Base-by-base conservation (phyloP, 2,888 invertebrate species). In the Leucozona laternaria region DNA sequence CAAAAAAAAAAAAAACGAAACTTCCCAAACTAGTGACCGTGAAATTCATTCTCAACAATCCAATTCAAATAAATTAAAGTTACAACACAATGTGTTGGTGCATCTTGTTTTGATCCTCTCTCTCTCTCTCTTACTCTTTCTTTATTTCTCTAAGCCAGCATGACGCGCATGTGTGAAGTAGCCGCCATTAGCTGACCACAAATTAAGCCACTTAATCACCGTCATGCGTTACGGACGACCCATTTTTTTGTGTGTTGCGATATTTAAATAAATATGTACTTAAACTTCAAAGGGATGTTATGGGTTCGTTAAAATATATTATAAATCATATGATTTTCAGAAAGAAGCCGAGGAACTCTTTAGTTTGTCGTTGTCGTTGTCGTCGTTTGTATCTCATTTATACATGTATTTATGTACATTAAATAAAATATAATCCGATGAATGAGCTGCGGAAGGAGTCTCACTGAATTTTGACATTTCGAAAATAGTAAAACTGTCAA, bases 181-280 rank as follows among this genome's bases (percentile, higher is more conserved):
- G 77, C 73, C 66, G 64, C 64, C 64, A 64, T 45, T 64, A 64
- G 48, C 66, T 66, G 78, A 86, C 85, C 85, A 68, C 81, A 86
- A 86, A 86, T 86, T 77, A 81, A 86, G 81, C 81, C 81, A 81
- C 85, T 86, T 81, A 86, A 86, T 86, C 81, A 64, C 80, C 58
- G 34, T 71, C 57, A 72, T 77, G 77, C 70, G 72, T 68, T 62
- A 37, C 53, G 45, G 45, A 60, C 85, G 80, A 80, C 77, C 77
- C 62, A 76, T 72, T 77, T 80, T 62, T 43, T 40, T 37, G 20
- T 20, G 25, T 20, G 60, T 3, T 4, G 64, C 7, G 11, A 45
- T 45, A 45, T 45, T 10, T 20, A 64, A 20, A n/a, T 15, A 31
- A 53, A 15, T 53, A 1, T 4, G 4, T 20, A 1, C 17, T 25